Base-by-base conservation (phyloP, 2,888 invertebrate species). In the Drosophila anomalata region DNA sequence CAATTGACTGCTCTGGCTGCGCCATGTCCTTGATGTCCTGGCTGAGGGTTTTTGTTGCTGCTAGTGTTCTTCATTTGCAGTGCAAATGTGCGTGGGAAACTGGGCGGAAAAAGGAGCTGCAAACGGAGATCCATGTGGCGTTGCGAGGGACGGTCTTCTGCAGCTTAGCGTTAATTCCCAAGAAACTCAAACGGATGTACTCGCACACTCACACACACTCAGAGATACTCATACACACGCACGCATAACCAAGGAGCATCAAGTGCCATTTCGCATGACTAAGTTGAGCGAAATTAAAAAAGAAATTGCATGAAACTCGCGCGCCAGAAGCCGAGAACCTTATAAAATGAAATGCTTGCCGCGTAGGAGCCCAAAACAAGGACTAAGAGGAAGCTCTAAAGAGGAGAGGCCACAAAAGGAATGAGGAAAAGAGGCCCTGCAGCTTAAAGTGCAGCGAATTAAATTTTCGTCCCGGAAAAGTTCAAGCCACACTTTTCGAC, bases 211-310 rank as follows among this genome's bases (percentile, higher is more conserved):
- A 17, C 7, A 39, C 60, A 52, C 29, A 61, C 24, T 44, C 26
- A 54, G 22, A 63, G 29, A 56, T 22, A 36, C 50, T 58, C 36
- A 65, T n/a, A 54, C n/a, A 36, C 41, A 31, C 31, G 51, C 33
- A 36, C 46, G 41, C 53, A 67, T 31, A 73, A 55, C 69, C 52
- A 51, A 60, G 69, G 53, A 65, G 70, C 76, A 76, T 76, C 78
- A 77, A 84, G 87, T 83, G 87, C 80, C 78, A 88, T 83, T 88
- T 76, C 78, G 84, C 77, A 77, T 88, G 83, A 77, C 73, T 82
- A 79, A 86, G 69, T 88, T 73, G 70, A 54, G 67, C 66, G 61
- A 88, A 88, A 88, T 88, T 82, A 88, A 88, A 79, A 82, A 75
- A 65, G 61, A 61, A 78, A 76, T 67, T 80, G 75, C 72, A 79